A percentile compares a stretch with the other conserved stretches of the same genome.
phyloP scores from a whole-genome alignment of 2,113 vertebrate genomes.

The Paraplagusia blochii region DNA sequence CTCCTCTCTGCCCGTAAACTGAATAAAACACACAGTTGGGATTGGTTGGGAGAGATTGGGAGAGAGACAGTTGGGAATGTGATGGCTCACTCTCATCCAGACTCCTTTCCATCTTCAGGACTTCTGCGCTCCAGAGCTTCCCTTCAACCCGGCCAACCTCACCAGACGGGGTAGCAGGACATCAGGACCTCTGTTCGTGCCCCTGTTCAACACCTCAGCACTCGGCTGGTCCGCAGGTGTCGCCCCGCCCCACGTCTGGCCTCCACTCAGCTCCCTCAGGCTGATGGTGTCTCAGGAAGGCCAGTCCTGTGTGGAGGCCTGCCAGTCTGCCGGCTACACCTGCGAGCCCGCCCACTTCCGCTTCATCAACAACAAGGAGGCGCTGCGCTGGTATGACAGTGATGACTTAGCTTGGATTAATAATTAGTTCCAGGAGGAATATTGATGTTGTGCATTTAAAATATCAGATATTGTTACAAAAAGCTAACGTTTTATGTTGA shows the following conservation, averaged over 20 bases:
- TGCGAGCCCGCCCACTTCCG: slow-evolving; percentile 94
- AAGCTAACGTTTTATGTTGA: no score
- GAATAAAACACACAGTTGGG: not conserved
- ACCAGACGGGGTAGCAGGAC: slow-evolving; percentile 63
- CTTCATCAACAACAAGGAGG: slow-evolving; percentile 89
- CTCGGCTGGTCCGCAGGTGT: slow-evolving; percentile 79
- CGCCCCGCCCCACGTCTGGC: slow-evolving; percentile 77
- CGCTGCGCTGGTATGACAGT: slow-evolving; percentile 81
- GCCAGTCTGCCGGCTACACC: slow-evolving; percentile 78
- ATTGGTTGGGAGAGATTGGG: no score
- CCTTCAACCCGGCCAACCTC: slow-evolving; percentile 64
- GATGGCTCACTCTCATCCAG: not conserved
- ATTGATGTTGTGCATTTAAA: no score
- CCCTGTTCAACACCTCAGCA: slow-evolving; percentile 81
- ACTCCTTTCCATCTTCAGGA: slow-evolving; percentile 72
- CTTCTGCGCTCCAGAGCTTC: slow-evolving; percentile 76
- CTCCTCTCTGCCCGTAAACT: not conserved
- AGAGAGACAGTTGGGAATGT: not conserved
- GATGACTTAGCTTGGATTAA: not conserved
- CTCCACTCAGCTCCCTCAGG: slow-evolving; percentile 81
- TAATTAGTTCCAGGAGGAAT: no score
- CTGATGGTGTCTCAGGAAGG: slow-evolving; percentile 81
- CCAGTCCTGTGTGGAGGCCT: slow-evolving; percentile 85
- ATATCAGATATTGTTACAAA: no score
- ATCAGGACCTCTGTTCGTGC: slow-evolving; percentile 66